These are phyloP conservation scores for Bombyx mori DNA, from an alignment of 1,140 invertebrate genomes.

Conservation along the genomic window DNA sequence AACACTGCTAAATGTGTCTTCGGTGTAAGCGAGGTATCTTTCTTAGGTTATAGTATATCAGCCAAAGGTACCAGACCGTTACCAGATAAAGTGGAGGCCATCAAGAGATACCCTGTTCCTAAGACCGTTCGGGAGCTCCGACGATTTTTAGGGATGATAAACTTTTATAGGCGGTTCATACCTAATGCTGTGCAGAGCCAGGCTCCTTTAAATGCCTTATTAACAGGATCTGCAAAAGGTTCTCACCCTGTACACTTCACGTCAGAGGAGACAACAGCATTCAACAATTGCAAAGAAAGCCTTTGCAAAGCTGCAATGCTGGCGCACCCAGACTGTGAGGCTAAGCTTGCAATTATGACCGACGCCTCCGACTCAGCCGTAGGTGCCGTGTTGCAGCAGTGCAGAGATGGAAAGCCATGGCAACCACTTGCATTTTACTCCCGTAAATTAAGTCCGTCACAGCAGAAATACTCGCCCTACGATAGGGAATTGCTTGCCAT, in stretches of 20 bases:
- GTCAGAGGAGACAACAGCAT: background rate
- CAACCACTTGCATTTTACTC: background rate
- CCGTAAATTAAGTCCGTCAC: background rate
- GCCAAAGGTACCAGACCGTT: slow-evolving; percentile 21
- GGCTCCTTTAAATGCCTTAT: background rate
- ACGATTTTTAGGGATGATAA: background rate
- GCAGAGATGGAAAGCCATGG: background rate
- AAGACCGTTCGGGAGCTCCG: slow-evolving; percentile 2
- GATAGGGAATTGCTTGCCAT: background rate
- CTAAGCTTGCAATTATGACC: background rate
- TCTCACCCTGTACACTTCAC: background rate
- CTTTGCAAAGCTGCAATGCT: background rate
- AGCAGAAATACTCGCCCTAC: background rate
- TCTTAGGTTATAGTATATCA: slow-evolving; percentile 33
- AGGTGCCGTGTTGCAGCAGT: background rate
- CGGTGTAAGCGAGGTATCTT: slow-evolving; percentile 24
- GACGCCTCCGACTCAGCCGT: background rate
- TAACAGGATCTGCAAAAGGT: background rate
- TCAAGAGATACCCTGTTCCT: slow-evolving; percentile 34
- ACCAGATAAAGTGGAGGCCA: slow-evolving; percentile 21
- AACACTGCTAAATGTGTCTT: slow-evolving; percentile 37
- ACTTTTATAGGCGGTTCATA: background rate
- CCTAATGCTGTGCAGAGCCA: background rate
- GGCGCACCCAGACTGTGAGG: background rate
- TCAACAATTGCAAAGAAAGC: background rate